Conservation (phyloP, 2,797 vertebrate species). For the Pangasius macronema region DNA sequence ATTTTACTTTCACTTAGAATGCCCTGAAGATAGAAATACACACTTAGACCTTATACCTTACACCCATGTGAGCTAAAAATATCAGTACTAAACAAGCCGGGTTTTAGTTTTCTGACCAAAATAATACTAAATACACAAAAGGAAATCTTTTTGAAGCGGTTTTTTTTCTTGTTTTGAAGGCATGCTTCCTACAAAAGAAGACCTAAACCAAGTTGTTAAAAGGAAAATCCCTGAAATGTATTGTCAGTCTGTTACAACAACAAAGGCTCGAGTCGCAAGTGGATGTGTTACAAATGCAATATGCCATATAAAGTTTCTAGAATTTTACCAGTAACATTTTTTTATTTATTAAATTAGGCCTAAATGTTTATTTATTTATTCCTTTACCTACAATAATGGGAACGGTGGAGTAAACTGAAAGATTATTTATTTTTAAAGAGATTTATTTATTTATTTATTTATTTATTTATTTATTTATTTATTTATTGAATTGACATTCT, state of each 20-base stretch:
- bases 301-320: not conserved
- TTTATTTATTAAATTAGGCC: not conserved
- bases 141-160: not conserved
- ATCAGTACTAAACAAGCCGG: not conserved
- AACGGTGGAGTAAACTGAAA: too few species aligned
- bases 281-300: not conserved
- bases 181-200: not conserved
- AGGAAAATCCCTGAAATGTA: not conserved
- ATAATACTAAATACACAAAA: not conserved
- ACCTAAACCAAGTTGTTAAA: not conserved
- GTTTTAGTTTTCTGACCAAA: not conserved
- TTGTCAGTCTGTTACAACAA: not conserved
- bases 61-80: not conserved
- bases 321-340: not conserved
- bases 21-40: not conserved
- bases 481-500: not conserved
- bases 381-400: not conserved
- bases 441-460: not conserved
- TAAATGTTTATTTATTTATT: too few species aligned
- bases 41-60: not conserved
- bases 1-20: not conserved
- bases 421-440: not conserved
- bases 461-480: not conserved
- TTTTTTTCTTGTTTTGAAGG: not conserved
- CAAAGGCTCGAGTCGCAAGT: not conserved